These are phyloP conservation scores for Gorsachius magnificus DNA, from an alignment of 2,797 vertebrate genomes.

Conservation along the genomic window DNA sequence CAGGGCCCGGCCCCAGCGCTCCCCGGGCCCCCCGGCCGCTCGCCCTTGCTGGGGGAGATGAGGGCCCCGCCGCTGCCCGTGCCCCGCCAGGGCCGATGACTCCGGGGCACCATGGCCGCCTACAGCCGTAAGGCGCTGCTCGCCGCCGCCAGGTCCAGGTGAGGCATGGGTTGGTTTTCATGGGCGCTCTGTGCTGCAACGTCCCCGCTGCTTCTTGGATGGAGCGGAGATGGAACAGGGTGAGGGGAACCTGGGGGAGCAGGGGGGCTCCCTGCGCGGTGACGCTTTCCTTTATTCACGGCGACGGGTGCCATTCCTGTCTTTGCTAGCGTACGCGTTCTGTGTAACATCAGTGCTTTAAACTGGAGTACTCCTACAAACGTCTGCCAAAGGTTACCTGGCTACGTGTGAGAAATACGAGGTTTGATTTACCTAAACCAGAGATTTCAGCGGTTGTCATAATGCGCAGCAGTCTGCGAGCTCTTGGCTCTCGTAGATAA, in stretches of 20 bases:
- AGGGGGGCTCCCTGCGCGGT: accelerated
- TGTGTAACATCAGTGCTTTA: accelerated
- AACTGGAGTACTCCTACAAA: accelerated
- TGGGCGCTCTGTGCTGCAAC: accelerated
- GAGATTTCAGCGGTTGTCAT: accelerated
- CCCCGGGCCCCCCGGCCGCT: neutral
- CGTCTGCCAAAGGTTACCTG: no score
- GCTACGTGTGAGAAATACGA: accelerated
- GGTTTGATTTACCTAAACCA: no score
- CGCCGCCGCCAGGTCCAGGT: neutral
- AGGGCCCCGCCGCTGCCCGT: neutral
- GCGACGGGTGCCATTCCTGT: accelerated
- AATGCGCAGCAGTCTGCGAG: accelerated
- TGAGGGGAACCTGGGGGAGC: no score
- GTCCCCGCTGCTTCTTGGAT: no score
- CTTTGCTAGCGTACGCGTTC: accelerated
- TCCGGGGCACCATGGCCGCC: neutral
- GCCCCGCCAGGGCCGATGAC: neutral
- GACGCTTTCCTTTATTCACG: neutral
- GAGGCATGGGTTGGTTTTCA: accelerated
- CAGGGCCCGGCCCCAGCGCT: neutral
- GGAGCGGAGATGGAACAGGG: no score
- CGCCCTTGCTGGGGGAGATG: neutral
- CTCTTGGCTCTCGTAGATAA: no score
- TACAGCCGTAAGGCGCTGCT: neutral